Percentiles rank a stretch among this genome's conserved stretches.
These are phyloP conservation scores for Argentina silus DNA, from an alignment of 2,797 vertebrate species.

Conservation along the genomic window DNA sequence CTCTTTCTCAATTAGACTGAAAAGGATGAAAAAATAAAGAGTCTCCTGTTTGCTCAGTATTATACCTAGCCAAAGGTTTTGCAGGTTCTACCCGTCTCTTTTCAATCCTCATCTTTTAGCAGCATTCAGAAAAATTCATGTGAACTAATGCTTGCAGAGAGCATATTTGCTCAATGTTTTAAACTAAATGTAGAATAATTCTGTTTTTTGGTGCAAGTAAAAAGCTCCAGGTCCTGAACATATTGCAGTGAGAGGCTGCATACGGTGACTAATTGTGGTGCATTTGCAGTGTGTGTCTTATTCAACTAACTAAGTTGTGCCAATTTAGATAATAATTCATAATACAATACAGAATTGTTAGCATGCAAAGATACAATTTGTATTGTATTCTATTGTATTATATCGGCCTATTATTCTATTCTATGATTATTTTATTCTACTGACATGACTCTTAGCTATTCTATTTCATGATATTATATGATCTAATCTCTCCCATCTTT, in stretches of 20 bases:
- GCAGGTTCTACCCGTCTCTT: constrained; percentile 54
- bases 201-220: too few species aligned
- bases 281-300: too few species aligned
- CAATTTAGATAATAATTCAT: not conserved
- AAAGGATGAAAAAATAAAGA: constrained; percentile 70
- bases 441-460: not conserved
- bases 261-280: too few species aligned
- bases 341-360: not conserved
- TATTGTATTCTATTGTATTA: not conserved
- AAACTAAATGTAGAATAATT: not conserved
- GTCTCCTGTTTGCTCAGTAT: constrained; percentile 77
- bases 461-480: too few species aligned
- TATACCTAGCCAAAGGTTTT: constrained; percentile 55
- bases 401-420: not conserved
- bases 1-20: constrained; percentile 84
- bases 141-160: constrained; percentile 9
- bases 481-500: not conserved
- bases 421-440: too few species aligned
- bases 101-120: constrained; percentile 18
- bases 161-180: not conserved
- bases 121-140: constrained; percentile 18
- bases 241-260: too few species aligned
- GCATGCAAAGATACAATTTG: not conserved
- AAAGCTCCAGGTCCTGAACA: too few species aligned
- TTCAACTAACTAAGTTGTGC: not conserved